Evolutionary conservation across 2,888 invertebrate species (phyloP), one percentile per base, ranked within the genome.

Genomic region (Mechanitis mazaeus): DNA sequence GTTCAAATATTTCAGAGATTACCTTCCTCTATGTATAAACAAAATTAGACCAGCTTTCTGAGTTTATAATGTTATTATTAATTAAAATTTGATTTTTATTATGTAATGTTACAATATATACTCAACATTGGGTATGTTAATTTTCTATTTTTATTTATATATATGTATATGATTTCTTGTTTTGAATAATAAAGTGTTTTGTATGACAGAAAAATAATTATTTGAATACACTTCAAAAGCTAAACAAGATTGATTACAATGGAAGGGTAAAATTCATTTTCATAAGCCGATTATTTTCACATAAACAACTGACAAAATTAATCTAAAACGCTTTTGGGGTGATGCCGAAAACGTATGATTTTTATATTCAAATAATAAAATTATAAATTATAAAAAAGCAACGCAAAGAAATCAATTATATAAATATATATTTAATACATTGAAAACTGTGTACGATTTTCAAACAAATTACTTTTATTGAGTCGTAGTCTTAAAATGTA

Each of bases 261-360:
- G 68, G 59, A 66, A 65, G 70, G 70, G 64, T 68, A 61, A 64
- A 54, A 71, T 72, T 70, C 54, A 55, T 60, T 62, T 35, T 67
- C 58, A 64, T 79, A 79, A 81, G 77, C 79, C 72, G 80, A 79
- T 81, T 80, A 80, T 69, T 71, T 70, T 65, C 68, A 74, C 72
- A 72, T 71, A 74, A 79, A 75, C 75, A 74, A 73, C 72, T 73
- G 74, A 72, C 73, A 72, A 81, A 81, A 80, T 81, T 78, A 80
- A 79, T 81, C 75, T 77, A 67, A 72, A 75, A 75, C 75, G 75
- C 33, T 59, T 2, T 50, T 3, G 3, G 3, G 28, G 11, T n/a
- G 6, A 50, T 31, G 7, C 2, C 11, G n/a, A 31, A 50, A 50
- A 31, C 50, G 9, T 50, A 50, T 50, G 31, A 9, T 20, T 50